These are phyloP conservation scores for Lasioglossum calceatum DNA, from an alignment of 2,888 invertebrate genomes.

Conservation along the genomic window DNA sequence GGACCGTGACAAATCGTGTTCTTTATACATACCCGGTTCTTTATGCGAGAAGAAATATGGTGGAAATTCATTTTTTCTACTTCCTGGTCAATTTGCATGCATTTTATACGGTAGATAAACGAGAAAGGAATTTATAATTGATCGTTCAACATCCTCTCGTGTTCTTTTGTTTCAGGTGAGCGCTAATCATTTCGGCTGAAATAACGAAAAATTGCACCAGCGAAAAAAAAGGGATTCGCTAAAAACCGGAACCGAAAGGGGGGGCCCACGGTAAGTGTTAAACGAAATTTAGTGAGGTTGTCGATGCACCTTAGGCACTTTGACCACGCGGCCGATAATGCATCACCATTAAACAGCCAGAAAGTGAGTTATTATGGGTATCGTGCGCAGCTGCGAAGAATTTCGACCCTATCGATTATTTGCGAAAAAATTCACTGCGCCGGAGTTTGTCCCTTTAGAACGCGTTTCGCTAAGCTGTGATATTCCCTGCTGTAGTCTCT, in stretches of 20 bases:
- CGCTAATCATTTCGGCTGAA: slow-evolving; percentile 7
- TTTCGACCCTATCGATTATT: slow-evolving; percentile 21
- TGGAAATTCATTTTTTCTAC: not conserved
- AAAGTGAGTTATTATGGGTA: slow-evolving; percentile 69
- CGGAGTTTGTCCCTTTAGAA: not conserved
- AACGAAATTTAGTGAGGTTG: slow-evolving; percentile 46
- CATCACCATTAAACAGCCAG: slow-evolving; percentile 70
- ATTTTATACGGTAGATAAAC: too few species aligned
- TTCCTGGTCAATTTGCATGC: too few species aligned
- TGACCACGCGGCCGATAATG: slow-evolving; percentile 65
- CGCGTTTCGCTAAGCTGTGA: not conserved
- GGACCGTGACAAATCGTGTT: not conserved
- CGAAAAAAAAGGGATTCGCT: slow-evolving; percentile 48
- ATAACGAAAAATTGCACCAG: slow-evolving; percentile 46
- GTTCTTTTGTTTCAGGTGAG: slow-evolving; percentile 51
- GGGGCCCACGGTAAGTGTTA: slow-evolving; percentile 48
- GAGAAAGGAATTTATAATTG: not conserved
- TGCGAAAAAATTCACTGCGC: slow-evolving; percentile 20
- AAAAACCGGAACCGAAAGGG: slow-evolving; percentile 35
- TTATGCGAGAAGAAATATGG: not conserved
- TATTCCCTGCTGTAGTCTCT: not conserved
- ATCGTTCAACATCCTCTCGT: not conserved
- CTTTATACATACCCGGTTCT: not conserved
- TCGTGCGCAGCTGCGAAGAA: slow-evolving; percentile 59
- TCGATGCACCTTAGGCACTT: slow-evolving; percentile 30